Base-by-base conservation (phyloP, 2,113 vertebrate genomes). In the Cervus canadensis region DNA sequence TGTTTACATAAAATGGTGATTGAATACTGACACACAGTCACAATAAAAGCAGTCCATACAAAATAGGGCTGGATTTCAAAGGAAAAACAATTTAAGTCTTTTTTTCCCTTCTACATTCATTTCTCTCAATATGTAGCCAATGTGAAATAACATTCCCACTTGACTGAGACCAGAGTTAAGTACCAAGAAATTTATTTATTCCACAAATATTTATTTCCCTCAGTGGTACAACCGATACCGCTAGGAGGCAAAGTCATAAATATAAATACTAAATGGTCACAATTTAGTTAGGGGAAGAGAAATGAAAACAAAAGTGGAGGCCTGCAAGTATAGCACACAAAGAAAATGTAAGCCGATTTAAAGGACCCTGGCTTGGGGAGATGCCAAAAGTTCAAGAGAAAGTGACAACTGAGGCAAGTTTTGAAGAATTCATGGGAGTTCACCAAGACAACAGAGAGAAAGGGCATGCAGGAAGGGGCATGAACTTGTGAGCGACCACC, bases 1-100 rank as follows among this genome's bases (percentile, higher is more conserved):
- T 56, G 92, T 97, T 95, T 95, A 96, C 26, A 10, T 64, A 91
- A 94, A 92, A 89, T 19, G 8, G 36, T 36, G 81, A 43, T 62
- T 36, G 36, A 91, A 21, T 56, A 57, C 54, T 56, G 33, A 54
- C 84, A 25, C 25, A 76, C 54, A 76, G 4, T 60, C 40, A 45
- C 48, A 94, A 87, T 76, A 67, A 91, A 87, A 89, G 48, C n/a
- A 56, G 26, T 78, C 33, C 40, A 40, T 48, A 50, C 74, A 88
- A 94, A 95, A 45, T 17, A 67, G 85, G 87, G 21, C n/a, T 81
- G 28, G 26, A 57, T 91, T 85, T 85, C 87, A 92, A 97, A 89
- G 57, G 45, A 40, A 91, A 86, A 86, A 48, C 52, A 12, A 19
- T 40, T 43, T 54, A 60, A n/a, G 83, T 14, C 56, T 67, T 62